Conservation (phyloP, 2,797 vertebrate species). For the Anguilla marmorata region DNA sequence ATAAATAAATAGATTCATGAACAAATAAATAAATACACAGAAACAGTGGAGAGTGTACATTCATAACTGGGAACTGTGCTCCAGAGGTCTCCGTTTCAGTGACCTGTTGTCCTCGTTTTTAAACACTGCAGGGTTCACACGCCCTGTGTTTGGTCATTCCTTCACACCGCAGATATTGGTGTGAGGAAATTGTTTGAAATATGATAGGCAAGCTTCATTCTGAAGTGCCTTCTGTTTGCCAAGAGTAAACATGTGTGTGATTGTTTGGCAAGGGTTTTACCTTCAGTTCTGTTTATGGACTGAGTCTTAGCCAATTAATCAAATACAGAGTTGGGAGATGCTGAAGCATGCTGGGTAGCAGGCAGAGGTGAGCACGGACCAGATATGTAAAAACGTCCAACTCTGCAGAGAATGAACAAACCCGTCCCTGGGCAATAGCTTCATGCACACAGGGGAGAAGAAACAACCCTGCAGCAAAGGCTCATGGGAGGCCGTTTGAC, state of each 20-base stretch:
- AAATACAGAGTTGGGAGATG: not conserved
- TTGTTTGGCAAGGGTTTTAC: not conserved
- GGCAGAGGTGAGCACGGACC: not conserved
- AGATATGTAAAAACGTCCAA: not conserved
- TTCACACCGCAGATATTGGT: no score
- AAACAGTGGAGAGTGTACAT: not conserved
- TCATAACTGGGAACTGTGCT: not conserved
- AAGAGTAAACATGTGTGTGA: no score
- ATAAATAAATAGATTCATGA: constrained; percentile 23
- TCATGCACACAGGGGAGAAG: not conserved
- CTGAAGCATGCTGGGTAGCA: not conserved
- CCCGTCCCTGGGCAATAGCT: not conserved
- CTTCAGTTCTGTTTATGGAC: not conserved
- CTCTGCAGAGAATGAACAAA: not conserved
- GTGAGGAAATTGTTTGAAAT: no score
- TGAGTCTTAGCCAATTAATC: not conserved
- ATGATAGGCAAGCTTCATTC: not conserved
- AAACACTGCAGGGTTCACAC: not conserved
- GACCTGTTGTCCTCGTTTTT: not conserved
- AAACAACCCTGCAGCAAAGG: not conserved
- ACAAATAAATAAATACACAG: constrained; percentile 30
- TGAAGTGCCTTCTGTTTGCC: not conserved
- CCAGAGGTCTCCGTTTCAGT: not conserved
- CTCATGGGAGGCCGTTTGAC: constrained; percentile 23
- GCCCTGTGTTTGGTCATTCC: not conserved